Evolutionary conservation across 2,888 invertebrate genomes (phyloP).

Genomic region (Callyntrura guangdongensis): DNA sequence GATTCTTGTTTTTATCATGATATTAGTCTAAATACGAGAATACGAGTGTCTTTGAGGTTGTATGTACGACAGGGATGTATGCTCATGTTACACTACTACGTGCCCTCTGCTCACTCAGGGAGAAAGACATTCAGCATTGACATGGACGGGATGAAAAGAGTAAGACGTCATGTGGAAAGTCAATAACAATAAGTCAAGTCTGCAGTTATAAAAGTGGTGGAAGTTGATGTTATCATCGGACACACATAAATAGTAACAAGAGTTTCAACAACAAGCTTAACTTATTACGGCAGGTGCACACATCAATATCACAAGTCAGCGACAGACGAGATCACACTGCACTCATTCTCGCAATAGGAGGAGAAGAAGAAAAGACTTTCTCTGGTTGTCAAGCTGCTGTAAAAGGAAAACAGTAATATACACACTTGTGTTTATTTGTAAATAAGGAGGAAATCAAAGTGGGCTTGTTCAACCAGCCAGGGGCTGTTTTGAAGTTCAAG

Average conservation of each 20-base stretch:
- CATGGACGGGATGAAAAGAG: slow-evolving; percentile 70
- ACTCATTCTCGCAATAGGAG: not conserved
- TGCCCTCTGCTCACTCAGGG: slow-evolving; percentile 1
- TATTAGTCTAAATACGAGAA: slow-evolving; percentile 39
- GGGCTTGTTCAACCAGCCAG: slow-evolving; percentile 9
- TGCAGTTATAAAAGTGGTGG: slow-evolving; percentile 53
- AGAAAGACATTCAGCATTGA: slow-evolving; percentile 56
- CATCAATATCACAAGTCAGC: slow-evolving; percentile 44
- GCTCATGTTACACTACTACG: too few relatives aligned
- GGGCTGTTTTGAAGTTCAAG: slow-evolving; percentile 28
- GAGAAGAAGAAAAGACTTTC: slow-evolving; percentile 26
- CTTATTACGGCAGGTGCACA: slow-evolving; percentile 35
- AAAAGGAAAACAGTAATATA: slow-evolving; percentile 13
- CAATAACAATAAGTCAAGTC: slow-evolving; percentile 72
- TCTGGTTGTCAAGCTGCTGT: slow-evolving; percentile 45
- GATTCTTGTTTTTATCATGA: slow-evolving; percentile 49
- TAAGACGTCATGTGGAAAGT: slow-evolving; percentile 73
- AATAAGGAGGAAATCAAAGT: slow-evolving; percentile 1
- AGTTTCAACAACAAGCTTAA: slow-evolving; percentile 29
- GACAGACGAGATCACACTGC: slow-evolving; percentile 18
- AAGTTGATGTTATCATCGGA: slow-evolving; percentile 50
- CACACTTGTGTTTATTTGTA: not conserved
- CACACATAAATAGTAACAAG: slow-evolving; percentile 53
- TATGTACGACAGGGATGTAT: not conserved
- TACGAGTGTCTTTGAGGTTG: slow-evolving; percentile 22